Percentiles rank a stretch among this genome's conserved stretches.
These are phyloP conservation scores for Odontophorus gujanensis DNA, from an alignment of 2,113 vertebrate species.

Conservation along the genomic window DNA sequence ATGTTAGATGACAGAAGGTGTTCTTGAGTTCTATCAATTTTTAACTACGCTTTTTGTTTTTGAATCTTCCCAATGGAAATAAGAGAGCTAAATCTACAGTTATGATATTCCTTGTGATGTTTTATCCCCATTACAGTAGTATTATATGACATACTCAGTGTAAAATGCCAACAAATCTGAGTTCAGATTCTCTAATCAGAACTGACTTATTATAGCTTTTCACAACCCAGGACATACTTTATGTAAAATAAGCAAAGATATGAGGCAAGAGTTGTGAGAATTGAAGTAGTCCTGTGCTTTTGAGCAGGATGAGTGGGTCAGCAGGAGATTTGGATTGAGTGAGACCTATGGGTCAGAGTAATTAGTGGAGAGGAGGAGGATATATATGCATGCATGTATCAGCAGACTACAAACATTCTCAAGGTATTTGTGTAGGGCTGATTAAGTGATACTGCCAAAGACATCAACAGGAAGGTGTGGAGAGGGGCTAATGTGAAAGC, in stretches of 20 bases:
- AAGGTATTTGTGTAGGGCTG: neutral
- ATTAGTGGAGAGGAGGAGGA: neutral
- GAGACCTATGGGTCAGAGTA: neutral
- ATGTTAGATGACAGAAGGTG: neutral
- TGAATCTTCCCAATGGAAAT: neutral
- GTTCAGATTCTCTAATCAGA: neutral
- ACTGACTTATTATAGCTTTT: neutral
- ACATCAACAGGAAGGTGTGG: neutral
- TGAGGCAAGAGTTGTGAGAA: neutral
- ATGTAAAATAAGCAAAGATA: neutral
- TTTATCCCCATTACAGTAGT: neutral
- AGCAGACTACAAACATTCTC: neutral
- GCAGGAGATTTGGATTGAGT: neutral
- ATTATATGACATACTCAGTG: neutral
- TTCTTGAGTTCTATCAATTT: neutral
- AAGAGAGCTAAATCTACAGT: neutral
- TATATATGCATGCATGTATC: accelerated
- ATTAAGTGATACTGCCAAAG: neutral
- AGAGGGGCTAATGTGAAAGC: neutral
- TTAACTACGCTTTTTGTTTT: neutral
- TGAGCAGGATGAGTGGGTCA: neutral
- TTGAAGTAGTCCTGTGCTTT: neutral
- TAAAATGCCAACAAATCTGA: neutral
- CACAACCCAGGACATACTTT: neutral
- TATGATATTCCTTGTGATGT: neutral